These are phyloP conservation scores for Misgurnus anguillicaudatus DNA, from an alignment of 2,113 vertebrate genomes.

Conservation along the genomic window DNA sequence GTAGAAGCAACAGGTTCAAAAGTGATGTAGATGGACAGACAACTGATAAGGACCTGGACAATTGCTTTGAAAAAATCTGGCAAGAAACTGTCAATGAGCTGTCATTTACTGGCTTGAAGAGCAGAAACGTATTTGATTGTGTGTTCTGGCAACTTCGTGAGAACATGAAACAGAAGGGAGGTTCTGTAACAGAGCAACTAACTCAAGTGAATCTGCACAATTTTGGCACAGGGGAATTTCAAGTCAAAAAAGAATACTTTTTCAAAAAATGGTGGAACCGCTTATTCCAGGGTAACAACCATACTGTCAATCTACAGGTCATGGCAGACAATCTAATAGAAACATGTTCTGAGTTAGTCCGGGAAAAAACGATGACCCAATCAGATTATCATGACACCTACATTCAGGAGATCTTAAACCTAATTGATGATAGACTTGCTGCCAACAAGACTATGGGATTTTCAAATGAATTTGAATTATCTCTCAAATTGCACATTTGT, in stretches of 20 bases:
- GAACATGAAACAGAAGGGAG: constrained; percentile 43
- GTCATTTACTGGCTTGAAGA: neutral
- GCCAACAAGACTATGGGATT: fast-evolving
- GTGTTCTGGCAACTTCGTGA: neutral
- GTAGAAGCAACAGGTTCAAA: neutral
- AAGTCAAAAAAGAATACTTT: neutral
- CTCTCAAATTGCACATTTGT: constrained; percentile 67
- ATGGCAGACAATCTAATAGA: constrained; percentile 39
- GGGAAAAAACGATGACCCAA: fast-evolving
- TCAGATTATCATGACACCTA: constrained; percentile 59
- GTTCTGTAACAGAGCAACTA: constrained; percentile 19
- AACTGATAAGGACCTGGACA: constrained; percentile 21
- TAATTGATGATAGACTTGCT: constrained; percentile 43
- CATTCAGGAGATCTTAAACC: constrained; percentile 59
- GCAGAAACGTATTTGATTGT: fast-evolving
- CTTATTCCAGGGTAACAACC: fast-evolving
- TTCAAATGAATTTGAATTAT: constrained; percentile 46
- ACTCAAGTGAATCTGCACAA: fast-evolving
- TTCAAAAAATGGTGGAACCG: fast-evolving
- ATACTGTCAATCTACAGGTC: fast-evolving
- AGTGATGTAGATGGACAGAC: neutral
- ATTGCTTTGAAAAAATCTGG: constrained; percentile 63
- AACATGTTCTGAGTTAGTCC: neutral
- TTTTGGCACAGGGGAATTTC: constrained; percentile 6
- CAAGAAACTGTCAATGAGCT: neutral